Evolutionary conservation across 2,888 invertebrate genomes (phyloP), one percentile per base, ranked within the genome.

Genomic region (Acrobasis consociella): DNA sequence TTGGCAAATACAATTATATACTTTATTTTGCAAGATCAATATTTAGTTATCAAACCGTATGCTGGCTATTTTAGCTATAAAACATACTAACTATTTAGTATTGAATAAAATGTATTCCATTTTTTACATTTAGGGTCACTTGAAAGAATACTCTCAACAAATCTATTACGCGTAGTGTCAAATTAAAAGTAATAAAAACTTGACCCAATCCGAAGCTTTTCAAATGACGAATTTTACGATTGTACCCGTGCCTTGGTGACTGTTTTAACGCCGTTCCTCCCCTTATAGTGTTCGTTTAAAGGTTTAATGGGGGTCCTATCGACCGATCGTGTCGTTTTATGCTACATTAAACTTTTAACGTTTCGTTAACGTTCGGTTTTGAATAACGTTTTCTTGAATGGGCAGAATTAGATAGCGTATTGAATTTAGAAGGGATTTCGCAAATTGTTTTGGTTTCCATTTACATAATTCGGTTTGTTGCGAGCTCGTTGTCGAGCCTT

Each of bases 241-340:
- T 65, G 62, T 60, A 17, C 63, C 70, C 59, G 63, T 63, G 62
- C 65, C 64, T 65, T 67, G 69, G 51, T 60, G 62, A 61, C 62
- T 65, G 66, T 69, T 72, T 70, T 69, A 70, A 72, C 69, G 64
- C 64, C 69, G 63, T 64, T 69, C 69, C 67, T 69, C 72, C 69
- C 71, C 72, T 74, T 73, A 69, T 72, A 74, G 72, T 71, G 72
- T 69, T 71, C 72, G 71, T 73, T 76, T 71, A 69, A 70, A 42
- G 69, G 65, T 72, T 74, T 73, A 71, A 73, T 70, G 68, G 63
- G 65, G 64, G 67, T 71, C 65, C 66, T 71, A 72, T 72, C 66
- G 69, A 64, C 66, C 58, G 63, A 69, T 70, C 65, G 67, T 65
- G 68, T 67, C 70, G 60, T 70, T 74, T 72, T 68, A 69, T 62